Percentiles rank a stretch among this genome's conserved stretches.
Evolutionary conservation across 2,888 invertebrate genomes (phyloP).

Genomic region (Plusia festucae): DNA sequence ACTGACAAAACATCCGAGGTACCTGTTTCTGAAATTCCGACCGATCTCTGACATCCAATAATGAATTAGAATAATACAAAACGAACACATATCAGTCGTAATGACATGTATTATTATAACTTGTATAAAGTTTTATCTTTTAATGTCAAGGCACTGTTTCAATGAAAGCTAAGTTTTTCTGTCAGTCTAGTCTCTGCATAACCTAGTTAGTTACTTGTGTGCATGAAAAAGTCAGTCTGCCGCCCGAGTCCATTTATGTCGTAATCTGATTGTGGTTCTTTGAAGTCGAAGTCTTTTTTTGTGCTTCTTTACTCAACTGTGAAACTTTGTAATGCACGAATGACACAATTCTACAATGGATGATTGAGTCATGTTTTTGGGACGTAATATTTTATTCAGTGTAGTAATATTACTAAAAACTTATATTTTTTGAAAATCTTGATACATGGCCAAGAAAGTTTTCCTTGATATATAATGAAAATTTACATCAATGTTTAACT

Average conservation of each 20-base stretch:
- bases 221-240: conserved; percentile 22
- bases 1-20: not conserved
- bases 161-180: not conserved
- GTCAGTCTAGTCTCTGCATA: conserved; percentile 12
- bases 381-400: not conserved
- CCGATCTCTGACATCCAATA: no score
- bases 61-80: no score
- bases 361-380: conserved; percentile 21
- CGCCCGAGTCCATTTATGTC: conserved; percentile 35
- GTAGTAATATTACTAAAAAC: no score
- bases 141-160: conserved; percentile 27
- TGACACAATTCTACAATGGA: conserved; percentile 27
- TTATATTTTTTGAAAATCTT: no score
- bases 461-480: no score
- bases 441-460: no score
- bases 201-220: conserved; percentile 33
- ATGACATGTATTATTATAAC: no score
- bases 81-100: no score
- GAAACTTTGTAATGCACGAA: conserved; percentile 35
- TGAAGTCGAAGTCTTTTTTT: conserved; percentile 40
- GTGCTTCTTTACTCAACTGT: conserved; percentile 45
- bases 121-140: conserved; percentile 19
- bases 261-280: conserved; percentile 46
- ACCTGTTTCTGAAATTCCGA: no score
- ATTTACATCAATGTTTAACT: no score